Conservation (phyloP, 2,888 invertebrate genomes). For the Apeira syringaria region DNA sequence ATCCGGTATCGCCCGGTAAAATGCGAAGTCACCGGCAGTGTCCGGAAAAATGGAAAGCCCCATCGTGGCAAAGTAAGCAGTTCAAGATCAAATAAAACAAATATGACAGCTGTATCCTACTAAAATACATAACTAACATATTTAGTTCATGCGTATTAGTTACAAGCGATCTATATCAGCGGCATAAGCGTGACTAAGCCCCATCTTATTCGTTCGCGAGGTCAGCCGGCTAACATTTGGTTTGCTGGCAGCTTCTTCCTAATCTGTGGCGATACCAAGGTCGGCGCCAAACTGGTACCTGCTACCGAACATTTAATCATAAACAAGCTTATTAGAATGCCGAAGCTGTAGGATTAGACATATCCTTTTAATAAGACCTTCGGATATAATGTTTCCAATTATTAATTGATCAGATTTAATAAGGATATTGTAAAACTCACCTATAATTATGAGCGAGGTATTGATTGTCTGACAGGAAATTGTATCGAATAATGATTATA, state of each 20-base stretch:
- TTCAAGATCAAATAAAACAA: no score
- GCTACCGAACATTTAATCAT: slow-evolving; percentile 38
- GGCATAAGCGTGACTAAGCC: slow-evolving; percentile 61
- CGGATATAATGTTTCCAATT: no score
- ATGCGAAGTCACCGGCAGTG: no score
- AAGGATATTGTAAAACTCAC: no score
- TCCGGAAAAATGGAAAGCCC: no score
- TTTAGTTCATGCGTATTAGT: slow-evolving; percentile 19
- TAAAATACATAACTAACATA: slow-evolving; percentile 14
- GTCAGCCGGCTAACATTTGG: slow-evolving; percentile 68
- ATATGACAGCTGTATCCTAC: no score
- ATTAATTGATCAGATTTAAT: no score
- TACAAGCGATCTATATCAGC: slow-evolving; percentile 37
- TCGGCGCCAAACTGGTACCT: slow-evolving; percentile 43
- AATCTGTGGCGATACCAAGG: slow-evolving; percentile 55
- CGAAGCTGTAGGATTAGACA: slow-evolving; percentile 36
- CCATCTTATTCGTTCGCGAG: slow-evolving; percentile 61
- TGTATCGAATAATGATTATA: no score
- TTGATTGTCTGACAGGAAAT: no score
- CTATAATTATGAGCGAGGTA: no score
- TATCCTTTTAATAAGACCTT: slow-evolving; percentile 28
- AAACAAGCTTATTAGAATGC: slow-evolving; percentile 47
- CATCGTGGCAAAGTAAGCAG: no score
- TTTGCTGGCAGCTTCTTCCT: slow-evolving; percentile 20
- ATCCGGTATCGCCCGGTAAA: no score